phyloP scores from a whole-genome alignment of 2,113 vertebrate genomes.

The Thunnus thynnus region DNA sequence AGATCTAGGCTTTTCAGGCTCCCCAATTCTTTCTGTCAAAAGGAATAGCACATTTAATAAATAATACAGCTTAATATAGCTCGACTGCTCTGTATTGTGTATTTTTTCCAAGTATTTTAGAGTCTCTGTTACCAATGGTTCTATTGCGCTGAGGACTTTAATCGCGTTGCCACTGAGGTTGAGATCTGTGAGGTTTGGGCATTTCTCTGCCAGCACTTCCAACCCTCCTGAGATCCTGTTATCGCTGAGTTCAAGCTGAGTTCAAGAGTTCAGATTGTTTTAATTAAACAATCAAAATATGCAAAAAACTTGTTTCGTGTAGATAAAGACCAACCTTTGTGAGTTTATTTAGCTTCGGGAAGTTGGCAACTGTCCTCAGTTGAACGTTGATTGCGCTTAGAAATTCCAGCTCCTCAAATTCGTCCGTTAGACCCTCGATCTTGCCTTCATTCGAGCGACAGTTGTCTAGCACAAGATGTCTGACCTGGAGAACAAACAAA shows the following conservation, averaged over 20 bases:
- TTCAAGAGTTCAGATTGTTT: neutral
- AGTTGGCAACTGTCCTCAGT: constrained; percentile 93
- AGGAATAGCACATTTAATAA: neutral
- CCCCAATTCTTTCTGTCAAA: constrained; percentile 94
- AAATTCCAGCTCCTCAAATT: constrained; percentile 98
- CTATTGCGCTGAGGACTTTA: constrained; percentile 99
- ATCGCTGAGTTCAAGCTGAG: constrained; percentile 96
- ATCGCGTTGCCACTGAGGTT: constrained; percentile 99
- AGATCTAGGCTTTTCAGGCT: constrained; percentile 97
- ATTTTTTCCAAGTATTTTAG: neutral
- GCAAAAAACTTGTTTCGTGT: too few species aligned
- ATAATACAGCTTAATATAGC: neutral
- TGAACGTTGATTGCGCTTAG: constrained; percentile 98
- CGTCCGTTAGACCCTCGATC: constrained; percentile 97
- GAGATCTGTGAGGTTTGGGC: constrained; percentile 98
- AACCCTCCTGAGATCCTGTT: constrained; percentile 99
- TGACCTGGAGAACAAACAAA: constrained; percentile 86
- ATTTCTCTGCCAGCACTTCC: constrained; percentile 98
- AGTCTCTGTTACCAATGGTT: constrained; percentile 91
- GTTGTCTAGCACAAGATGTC: constrained; percentile 98
- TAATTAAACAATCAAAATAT: constrained; percentile 33
- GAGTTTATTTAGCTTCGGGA: constrained; percentile 99
- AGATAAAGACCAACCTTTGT: constrained; percentile 90
- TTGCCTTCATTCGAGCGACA: constrained; percentile 96
- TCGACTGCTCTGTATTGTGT: neutral